Conservation (phyloP, 1,140 invertebrate genomes). For the Drosophila elegans region DNA sequence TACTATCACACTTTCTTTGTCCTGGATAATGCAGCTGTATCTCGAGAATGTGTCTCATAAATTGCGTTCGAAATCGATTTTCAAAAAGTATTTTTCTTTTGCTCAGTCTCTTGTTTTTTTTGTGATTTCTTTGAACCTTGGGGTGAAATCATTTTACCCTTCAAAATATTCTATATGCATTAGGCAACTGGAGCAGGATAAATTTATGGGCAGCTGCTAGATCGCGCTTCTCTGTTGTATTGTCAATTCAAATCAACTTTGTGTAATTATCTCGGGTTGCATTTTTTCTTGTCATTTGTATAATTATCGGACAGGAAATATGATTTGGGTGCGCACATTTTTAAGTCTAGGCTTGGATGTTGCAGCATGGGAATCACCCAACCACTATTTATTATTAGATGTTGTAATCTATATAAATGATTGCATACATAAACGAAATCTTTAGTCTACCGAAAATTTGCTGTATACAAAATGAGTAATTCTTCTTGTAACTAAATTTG, state of each 20-base stretch:
- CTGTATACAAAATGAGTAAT: neutral
- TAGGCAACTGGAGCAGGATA: constrained; percentile 62
- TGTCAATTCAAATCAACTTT: constrained; percentile 69
- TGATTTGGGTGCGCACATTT: constrained; percentile 40
- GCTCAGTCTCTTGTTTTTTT: constrained; percentile 15
- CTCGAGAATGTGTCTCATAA: constrained; percentile 62
- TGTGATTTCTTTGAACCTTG: constrained; percentile 14
- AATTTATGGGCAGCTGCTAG: constrained; percentile 45
- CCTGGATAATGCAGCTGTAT: constrained; percentile 43
- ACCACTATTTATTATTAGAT: too few species aligned
- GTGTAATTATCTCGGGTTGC: constrained; percentile 58
- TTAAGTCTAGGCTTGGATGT: neutral
- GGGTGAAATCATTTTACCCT: constrained; percentile 37
- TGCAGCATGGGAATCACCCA: constrained; percentile 25
- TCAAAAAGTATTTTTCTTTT: constrained; percentile 35
- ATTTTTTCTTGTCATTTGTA: constrained; percentile 30
- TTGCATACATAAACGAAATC: neutral
- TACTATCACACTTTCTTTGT: constrained; percentile 45
- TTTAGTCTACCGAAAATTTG: neutral
- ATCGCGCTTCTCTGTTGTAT: constrained; percentile 43
- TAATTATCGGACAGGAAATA: constrained; percentile 47
- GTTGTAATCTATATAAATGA: constrained; percentile 23
- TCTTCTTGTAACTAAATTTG: neutral
- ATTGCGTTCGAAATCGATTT: constrained; percentile 70
- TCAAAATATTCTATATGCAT: constrained; percentile 65